phyloP scores from a whole-genome alignment of 2,113 vertebrate genomes.

The Mus musculus region DNA sequence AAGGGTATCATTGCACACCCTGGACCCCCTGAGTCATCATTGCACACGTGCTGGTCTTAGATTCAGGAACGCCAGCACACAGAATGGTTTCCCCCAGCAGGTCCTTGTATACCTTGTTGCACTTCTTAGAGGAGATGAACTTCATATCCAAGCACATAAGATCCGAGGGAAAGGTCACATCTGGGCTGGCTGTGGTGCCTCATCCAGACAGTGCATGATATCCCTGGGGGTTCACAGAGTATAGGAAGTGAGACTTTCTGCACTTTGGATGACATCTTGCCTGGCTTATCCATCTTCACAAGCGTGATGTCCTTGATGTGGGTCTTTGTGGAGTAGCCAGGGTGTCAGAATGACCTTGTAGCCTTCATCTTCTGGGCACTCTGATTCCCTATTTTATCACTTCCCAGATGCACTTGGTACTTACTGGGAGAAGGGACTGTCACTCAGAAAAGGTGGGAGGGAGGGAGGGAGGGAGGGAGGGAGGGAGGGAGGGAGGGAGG shows the following conservation, averaged over 20 bases:
- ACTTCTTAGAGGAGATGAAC: slow-evolving; percentile 58
- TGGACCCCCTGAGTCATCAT: slow-evolving; percentile 81
- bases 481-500: no score
- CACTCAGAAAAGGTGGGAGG: background rate
- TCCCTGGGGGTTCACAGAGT: slow-evolving; percentile 85
- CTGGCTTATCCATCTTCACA: slow-evolving; percentile 84
- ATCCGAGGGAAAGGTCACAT: background rate
- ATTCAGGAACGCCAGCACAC: slow-evolving; percentile 63
- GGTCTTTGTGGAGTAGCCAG: slow-evolving; percentile 81
- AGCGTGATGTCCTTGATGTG: slow-evolving; percentile 91
- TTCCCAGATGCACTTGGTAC: slow-evolving; percentile 87
- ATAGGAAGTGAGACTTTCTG: slow-evolving; percentile 84
- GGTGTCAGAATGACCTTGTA: slow-evolving; percentile 85
- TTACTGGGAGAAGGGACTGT: background rate
- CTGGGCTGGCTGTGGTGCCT: slow-evolving; percentile 87
- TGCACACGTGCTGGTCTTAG: slow-evolving; percentile 76
- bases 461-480: no score
- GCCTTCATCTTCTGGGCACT: slow-evolving; percentile 87
- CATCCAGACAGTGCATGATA: slow-evolving; percentile 88
- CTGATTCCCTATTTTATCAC: slow-evolving; percentile 81
- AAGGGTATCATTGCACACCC: slow-evolving; percentile 77
- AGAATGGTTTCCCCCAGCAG: slow-evolving; percentile 72
- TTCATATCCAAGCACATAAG: slow-evolving; percentile 73
- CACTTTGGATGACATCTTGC: slow-evolving; percentile 82
- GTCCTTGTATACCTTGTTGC: slow-evolving; percentile 73